A percentile compares a stretch with the other conserved stretches of the same genome.
Conservation (phyloP, 2,888 invertebrate species). For the Hyposoter didymator region DNA sequence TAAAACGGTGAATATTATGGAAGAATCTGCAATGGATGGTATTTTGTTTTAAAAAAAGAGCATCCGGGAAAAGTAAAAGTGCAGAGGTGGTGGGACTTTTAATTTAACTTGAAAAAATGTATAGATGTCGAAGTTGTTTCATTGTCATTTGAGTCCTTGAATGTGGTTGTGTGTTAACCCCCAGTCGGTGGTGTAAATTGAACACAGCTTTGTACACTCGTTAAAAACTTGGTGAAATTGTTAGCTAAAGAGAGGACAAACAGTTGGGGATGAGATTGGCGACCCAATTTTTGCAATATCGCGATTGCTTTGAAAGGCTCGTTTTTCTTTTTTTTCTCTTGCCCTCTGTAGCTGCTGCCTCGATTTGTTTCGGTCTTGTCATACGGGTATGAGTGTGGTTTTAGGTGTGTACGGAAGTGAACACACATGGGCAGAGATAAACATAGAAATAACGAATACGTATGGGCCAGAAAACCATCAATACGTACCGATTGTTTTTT, state of each 20-base stretch:
- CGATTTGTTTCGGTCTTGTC: conserved; percentile 41
- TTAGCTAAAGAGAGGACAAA: conserved; percentile 37
- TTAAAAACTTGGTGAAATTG: conserved; percentile 30
- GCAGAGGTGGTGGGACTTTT: background rate
- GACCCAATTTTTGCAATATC: conserved; percentile 46
- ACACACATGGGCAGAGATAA: background rate
- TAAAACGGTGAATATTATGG: background rate
- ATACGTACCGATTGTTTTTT: conserved; percentile 59
- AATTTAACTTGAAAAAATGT: background rate
- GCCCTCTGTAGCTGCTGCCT: background rate
- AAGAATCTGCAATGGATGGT: background rate
- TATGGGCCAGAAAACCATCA: conserved; percentile 30
- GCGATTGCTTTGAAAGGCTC: conserved; percentile 38
- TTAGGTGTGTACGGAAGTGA: conserved; percentile 35
- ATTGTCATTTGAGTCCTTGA: background rate
- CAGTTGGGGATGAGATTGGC: conserved; percentile 26
- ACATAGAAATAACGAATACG: background rate
- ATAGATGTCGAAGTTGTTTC: background rate
- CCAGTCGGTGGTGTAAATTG: background rate
- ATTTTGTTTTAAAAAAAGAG: background rate
- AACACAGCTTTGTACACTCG: conserved; percentile 24
- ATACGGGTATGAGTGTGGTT: conserved; percentile 1
- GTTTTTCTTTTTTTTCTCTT: conserved; percentile 24
- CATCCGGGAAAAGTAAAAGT: background rate
- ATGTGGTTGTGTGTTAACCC: background rate